Conservation (phyloP, 2,797 vertebrate genomes). For the Kryptolebias ocellatus region DNA sequence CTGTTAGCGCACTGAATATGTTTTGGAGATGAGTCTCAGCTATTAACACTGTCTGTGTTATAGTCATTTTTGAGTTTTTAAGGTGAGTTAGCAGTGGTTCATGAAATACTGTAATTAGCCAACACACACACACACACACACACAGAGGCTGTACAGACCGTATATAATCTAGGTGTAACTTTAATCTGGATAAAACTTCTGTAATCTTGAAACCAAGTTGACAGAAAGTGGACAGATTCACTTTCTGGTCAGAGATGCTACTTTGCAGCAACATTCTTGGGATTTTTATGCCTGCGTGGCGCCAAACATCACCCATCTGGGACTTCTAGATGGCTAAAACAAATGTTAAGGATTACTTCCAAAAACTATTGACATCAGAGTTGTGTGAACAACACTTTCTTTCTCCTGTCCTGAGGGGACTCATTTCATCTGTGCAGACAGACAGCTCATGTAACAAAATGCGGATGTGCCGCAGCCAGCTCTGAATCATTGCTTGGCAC, state of each 20-base stretch:
- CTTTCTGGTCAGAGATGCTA: conserved; percentile 18
- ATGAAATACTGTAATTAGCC: too few relatives aligned
- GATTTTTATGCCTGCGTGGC: conserved; percentile 39
- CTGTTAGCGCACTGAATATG: too few relatives aligned
- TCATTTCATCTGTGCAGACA: conserved; percentile 53
- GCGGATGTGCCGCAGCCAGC: conserved; percentile 31
- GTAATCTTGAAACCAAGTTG: too few relatives aligned
- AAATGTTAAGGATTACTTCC: conserved; percentile 47
- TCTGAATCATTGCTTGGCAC: conserved; percentile 36
- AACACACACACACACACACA: too few relatives aligned
- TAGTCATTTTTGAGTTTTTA: too few relatives aligned
- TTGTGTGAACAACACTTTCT: conserved; percentile 55
- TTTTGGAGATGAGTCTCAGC: too few relatives aligned
- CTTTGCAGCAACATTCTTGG: conserved; percentile 28
- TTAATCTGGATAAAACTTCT: too few relatives aligned
- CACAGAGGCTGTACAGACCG: too few relatives aligned
- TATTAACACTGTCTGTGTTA: too few relatives aligned
- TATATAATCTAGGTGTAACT: too few relatives aligned
- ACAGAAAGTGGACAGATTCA: conserved; percentile 1
- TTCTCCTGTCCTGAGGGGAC: conserved; percentile 41
- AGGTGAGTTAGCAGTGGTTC: too few relatives aligned
- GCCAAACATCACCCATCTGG: conserved; percentile 22
- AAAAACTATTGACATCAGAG: conserved; percentile 43
- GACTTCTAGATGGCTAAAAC: conserved; percentile 21
- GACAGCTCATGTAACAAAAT: conserved; percentile 61